Conservation (phyloP, 2,113 vertebrate genomes). For the Machaerirhynchus nigripectus region DNA sequence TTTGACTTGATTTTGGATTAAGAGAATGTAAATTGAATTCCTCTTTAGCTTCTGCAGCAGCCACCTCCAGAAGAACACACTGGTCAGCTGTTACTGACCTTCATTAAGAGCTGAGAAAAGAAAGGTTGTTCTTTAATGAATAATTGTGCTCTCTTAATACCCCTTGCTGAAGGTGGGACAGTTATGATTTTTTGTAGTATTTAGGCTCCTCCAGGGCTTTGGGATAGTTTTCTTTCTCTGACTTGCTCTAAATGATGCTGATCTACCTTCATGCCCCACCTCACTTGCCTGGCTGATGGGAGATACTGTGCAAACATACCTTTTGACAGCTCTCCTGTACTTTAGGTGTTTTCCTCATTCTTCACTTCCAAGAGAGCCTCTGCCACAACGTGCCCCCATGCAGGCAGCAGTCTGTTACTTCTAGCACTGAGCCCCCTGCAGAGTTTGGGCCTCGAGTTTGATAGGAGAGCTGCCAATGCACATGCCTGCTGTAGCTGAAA, state of each 20-base stretch:
- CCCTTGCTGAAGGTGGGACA: neutral
- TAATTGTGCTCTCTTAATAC: neutral
- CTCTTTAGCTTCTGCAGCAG: neutral
- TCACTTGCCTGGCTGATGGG: neutral
- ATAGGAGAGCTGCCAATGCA: neutral
- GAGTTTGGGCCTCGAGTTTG: neutral
- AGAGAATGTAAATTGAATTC: neutral
- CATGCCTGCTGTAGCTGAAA: neutral
- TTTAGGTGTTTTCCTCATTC: neutral
- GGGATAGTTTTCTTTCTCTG: neutral
- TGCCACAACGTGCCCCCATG: rapidly evolving
- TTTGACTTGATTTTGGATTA: neutral
- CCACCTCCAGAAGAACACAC: neutral
- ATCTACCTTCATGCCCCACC: neutral
- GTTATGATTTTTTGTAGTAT: neutral
- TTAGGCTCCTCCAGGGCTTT: neutral
- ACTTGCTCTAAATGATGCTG: neutral
- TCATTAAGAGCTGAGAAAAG: neutral
- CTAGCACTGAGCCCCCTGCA: rapidly evolving
- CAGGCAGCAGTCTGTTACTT: neutral
- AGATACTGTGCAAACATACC: neutral
- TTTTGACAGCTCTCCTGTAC: neutral
- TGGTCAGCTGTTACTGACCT: neutral
- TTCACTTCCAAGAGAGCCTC: neutral
- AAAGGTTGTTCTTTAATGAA: neutral